phyloP scores from a whole-genome alignment of 2,888 invertebrate genomes.

The Eremobia ochroleuca region DNA sequence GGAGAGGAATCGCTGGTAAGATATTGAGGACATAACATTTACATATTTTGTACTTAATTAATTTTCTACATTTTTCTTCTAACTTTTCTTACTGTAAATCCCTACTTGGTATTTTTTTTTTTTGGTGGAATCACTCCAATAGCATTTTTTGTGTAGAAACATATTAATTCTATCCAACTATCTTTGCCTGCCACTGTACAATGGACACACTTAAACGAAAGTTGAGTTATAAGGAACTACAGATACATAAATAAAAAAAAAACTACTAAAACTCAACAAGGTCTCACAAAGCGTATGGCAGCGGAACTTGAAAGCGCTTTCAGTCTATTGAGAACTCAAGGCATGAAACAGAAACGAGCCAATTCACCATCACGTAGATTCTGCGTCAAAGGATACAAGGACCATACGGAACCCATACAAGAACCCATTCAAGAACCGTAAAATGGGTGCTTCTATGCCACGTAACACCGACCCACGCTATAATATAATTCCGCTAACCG shows the following conservation, averaged over 20 bases:
- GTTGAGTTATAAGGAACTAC: conserved; percentile 33
- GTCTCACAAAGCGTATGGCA: conserved; percentile 52
- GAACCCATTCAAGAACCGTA: conserved; percentile 81
- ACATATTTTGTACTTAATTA: neutral
- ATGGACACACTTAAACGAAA: conserved; percentile 31
- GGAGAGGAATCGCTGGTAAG: conserved; percentile 5
- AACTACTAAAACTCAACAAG: conserved; percentile 42
- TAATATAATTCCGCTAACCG: conserved; percentile 83
- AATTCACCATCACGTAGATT: conserved; percentile 86
- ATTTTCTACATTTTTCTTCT: neutral
- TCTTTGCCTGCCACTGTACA: conserved; percentile 8
- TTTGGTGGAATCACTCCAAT: too few species aligned
- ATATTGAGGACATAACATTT: neutral
- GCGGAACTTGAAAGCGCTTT: conserved; percentile 69
- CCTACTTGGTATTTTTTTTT: neutral
- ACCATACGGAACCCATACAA: conserved; percentile 66
- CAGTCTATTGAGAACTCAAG: conserved; percentile 80
- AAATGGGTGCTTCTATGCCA: conserved; percentile 80
- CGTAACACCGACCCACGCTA: conserved; percentile 75
- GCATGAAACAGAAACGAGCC: conserved; percentile 87
- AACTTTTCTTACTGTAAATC: neutral
- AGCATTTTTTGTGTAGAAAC: neutral
- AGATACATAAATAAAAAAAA: conserved; percentile 26
- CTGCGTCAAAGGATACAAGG: conserved; percentile 80
- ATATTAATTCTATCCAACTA: neutral